A percentile compares a stretch with the other conserved stretches of the same genome.
Conservation (phyloP, 2,113 vertebrate species). For the Lepisosteus oculatus region DNA sequence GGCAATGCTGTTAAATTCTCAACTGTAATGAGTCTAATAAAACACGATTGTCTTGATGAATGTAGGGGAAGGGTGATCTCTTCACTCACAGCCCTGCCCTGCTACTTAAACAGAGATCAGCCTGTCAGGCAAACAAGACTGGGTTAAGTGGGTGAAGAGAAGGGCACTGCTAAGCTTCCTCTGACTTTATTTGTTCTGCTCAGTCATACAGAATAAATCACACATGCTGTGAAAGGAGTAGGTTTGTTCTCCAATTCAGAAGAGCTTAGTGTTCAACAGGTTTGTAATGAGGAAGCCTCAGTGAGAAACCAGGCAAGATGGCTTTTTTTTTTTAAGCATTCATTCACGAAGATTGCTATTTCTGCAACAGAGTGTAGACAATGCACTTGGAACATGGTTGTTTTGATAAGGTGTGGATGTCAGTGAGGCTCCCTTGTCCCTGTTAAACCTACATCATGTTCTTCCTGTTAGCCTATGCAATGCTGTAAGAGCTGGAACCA, state of each 20-base stretch:
- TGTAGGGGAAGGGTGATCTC: not conserved
- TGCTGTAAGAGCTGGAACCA: too few relatives aligned
- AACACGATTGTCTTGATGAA: conserved; percentile 1
- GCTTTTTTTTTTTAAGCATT: not conserved
- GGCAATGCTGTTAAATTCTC: not conserved
- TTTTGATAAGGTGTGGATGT: too few relatives aligned
- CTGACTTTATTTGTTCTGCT: not conserved
- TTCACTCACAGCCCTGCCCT: not conserved
- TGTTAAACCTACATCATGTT: too few relatives aligned
- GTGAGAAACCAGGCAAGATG: too few relatives aligned
- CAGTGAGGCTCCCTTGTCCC: too few relatives aligned
- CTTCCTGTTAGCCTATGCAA: too few relatives aligned
- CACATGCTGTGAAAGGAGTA: not conserved
- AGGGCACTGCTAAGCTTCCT: not conserved
- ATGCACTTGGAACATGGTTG: too few relatives aligned
- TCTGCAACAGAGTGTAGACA: too few relatives aligned
- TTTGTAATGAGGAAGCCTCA: too few relatives aligned
- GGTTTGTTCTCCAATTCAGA: not conserved
- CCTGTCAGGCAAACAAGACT: conserved; percentile 5
- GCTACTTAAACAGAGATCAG: not conserved
- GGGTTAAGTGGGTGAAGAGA: not conserved
- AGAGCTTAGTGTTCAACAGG: not conserved
- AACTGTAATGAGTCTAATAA: conserved; percentile 4
- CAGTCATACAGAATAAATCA: not conserved
- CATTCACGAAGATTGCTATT: too few relatives aligned